Evolutionary conservation across 2,888 invertebrate species (phyloP), one percentile per base, ranked within the genome.

Genomic region (Plemyria rubiginata): DNA sequence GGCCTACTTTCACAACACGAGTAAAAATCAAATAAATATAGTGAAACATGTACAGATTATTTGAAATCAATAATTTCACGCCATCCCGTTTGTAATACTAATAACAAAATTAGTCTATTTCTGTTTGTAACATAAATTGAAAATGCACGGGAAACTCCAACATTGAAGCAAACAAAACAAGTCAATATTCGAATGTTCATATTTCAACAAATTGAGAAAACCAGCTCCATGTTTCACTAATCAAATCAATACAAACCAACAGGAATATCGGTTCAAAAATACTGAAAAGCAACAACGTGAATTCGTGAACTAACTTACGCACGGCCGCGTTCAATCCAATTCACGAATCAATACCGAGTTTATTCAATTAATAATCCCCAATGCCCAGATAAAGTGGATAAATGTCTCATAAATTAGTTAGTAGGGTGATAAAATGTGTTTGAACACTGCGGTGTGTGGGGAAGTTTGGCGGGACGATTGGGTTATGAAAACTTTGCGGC

Each of bases 351-450:
- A 76, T 78, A 76, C 51, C 55, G 70, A 76, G 76, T 74, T 75
- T 74, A 74, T 77, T 67, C 73, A 77, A 78, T 78, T 79, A 78
- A 76, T 77, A 77, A 74, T 32, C 72, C 63, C 52, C 61, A 70
- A 67, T 54, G 67, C 57, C 66, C 70, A 68, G 72, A 73, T 76
- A 72, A 76, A 74, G 66, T 71, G 74, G 75, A 74, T 77, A 77
- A 78, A 75, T 72, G 77, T 77, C 73, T 72, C 73, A 75, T 79
- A 79, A 77, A 79, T 78, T 78, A 76, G 73, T 75, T 73, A 63
- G 71, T 61, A 68, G 73, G 69, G 64, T 67, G 65, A 75, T 75
- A 72, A 76, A 73, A 79, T 71, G 72, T 68, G 73, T 66, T 71
- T 53, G 54, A 60, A 56, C 63, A 56, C 50, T 52, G 45, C 28